phyloP scores from a whole-genome alignment of 2,888 invertebrate species.

The Sinohyriopsis cumingii region DNA sequence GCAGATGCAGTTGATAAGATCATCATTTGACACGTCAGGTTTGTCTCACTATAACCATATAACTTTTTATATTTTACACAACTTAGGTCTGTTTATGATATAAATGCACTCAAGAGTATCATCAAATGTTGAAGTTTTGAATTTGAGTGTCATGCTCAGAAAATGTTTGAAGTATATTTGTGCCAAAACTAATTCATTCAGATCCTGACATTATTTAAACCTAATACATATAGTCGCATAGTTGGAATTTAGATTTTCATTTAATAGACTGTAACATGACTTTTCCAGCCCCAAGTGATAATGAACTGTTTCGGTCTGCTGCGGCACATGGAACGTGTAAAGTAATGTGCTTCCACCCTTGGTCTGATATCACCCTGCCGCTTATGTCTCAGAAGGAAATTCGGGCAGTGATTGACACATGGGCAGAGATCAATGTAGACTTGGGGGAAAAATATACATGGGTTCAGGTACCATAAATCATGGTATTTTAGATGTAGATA shows the following conservation, averaged over 20 bases:
- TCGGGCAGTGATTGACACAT: constrained; percentile 85
- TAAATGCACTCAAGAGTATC: background rate
- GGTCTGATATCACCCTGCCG: constrained; percentile 88
- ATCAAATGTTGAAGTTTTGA: background rate
- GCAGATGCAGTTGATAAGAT: too few relatives aligned
- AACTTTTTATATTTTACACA: too few relatives aligned
- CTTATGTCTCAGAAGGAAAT: constrained; percentile 88
- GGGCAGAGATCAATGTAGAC: constrained; percentile 84
- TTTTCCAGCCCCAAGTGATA: constrained; percentile 69
- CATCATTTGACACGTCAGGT: too few relatives aligned
- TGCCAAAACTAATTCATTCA: background rate
- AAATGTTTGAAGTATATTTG: background rate
- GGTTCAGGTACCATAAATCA: constrained; percentile 77
- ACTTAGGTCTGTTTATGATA: background rate
- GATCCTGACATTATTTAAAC: too few relatives aligned
- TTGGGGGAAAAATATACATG: constrained; percentile 86
- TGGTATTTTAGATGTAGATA: too few relatives aligned
- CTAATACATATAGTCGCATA: background rate
- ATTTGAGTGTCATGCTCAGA: background rate
- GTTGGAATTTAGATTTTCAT: background rate
- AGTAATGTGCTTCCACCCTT: constrained; percentile 98
- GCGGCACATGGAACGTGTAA: constrained; percentile 89
- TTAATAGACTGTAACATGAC: constrained; percentile 1
- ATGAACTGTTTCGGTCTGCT: constrained; percentile 86
- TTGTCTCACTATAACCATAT: too few relatives aligned